Conservation (phyloP, 2,113 vertebrate species). For the Anthoscopus minutus region DNA sequence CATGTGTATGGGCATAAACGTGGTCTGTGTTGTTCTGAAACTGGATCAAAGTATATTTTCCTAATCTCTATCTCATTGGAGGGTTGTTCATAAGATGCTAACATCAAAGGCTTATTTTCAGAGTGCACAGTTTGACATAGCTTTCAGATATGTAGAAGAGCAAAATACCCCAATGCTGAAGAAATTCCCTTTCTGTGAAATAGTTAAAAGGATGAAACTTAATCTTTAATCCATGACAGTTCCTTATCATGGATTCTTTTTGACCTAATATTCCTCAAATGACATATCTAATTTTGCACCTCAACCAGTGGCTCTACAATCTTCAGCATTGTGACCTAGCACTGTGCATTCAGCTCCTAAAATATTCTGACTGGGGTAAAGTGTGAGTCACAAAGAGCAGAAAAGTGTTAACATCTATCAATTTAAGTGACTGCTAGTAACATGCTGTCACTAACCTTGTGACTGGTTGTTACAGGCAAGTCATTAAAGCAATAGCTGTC, state of each 20-base stretch:
- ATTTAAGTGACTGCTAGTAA: conserved; percentile 8
- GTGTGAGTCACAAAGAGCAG: conserved; percentile 12
- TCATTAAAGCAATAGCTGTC: conserved; percentile 53
- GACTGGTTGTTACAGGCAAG: conserved; percentile 20
- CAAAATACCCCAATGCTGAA: not conserved
- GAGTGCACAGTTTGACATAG: not conserved
- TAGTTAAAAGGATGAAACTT: not conserved
- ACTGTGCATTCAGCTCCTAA: not conserved
- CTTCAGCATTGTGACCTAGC: not conserved
- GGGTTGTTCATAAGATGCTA: not conserved
- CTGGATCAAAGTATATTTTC: not conserved
- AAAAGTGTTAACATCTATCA: conserved; percentile 15
- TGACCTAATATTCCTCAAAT: not conserved
- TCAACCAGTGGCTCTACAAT: not conserved
- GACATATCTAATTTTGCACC: not conserved
- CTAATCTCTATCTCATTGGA: not conserved
- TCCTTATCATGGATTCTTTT: not conserved
- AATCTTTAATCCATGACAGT: not conserved
- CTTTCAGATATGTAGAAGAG: not conserved
- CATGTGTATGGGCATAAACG: fast-evolving
- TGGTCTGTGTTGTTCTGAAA: not conserved
- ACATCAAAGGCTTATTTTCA: not conserved
- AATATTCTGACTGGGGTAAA: not conserved
- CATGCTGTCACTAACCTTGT: not conserved
- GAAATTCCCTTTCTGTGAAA: not conserved